These are phyloP conservation scores for Ibidorhyncha struthersii DNA, from an alignment of 2,113 vertebrate genomes.

Conservation along the genomic window DNA sequence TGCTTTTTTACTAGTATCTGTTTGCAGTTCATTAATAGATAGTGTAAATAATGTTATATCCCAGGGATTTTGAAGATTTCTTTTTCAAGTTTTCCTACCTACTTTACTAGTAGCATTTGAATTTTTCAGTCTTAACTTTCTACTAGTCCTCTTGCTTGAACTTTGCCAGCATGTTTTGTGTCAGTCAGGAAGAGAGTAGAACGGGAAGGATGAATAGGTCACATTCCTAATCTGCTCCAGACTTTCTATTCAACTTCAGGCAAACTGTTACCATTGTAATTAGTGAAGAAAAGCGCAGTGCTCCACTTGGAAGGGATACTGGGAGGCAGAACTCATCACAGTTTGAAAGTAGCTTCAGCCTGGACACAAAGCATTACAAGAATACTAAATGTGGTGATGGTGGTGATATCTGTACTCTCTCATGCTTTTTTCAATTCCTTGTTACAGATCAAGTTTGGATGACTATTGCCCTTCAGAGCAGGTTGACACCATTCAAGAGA, in stretches of 20 bases:
- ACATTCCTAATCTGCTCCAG: background rate
- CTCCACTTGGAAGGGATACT: background rate
- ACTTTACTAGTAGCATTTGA: background rate
- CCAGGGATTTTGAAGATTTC: background rate
- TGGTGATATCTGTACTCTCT: background rate
- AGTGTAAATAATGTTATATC: background rate
- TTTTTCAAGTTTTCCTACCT: background rate
- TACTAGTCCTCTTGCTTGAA: background rate
- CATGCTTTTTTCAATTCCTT: background rate
- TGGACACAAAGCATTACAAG: background rate
- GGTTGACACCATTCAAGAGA: constrained; percentile 88
- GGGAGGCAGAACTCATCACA: background rate
- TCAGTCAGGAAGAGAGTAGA: background rate
- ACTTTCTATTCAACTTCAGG: background rate
- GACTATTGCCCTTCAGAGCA: constrained; percentile 97
- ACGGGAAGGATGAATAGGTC: background rate
- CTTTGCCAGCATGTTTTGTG: background rate
- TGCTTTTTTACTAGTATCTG: background rate
- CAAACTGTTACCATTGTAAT: background rate
- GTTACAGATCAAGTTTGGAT: constrained; percentile 91
- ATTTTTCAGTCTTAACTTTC: background rate
- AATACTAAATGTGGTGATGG: background rate
- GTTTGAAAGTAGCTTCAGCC: background rate
- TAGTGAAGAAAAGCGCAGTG: background rate
- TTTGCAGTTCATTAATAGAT: background rate